A percentile compares a stretch with the other conserved stretches of the same genome.
Conservation (phyloP, 2,888 invertebrate genomes). For the Muscina levida region DNA sequence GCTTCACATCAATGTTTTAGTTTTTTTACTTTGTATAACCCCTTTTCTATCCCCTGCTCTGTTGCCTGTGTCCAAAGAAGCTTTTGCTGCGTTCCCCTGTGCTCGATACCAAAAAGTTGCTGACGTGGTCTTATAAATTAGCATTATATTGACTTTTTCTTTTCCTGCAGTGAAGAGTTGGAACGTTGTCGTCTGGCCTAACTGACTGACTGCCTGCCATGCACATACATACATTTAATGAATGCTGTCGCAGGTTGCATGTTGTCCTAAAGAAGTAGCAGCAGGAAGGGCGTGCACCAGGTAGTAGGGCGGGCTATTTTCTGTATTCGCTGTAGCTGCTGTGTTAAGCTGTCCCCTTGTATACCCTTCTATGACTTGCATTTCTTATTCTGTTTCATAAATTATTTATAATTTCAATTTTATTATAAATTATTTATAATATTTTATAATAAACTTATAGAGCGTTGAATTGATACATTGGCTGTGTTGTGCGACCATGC, state of each 20-base stretch:
- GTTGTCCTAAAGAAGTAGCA: too few species aligned
- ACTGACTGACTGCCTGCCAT: neutral
- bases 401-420: conserved; percentile 45
- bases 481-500: too few species aligned
- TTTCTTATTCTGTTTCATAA: conserved; percentile 36
- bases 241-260: neutral
- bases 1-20: neutral
- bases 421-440: conserved; percentile 57
- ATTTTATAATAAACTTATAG: conserved; percentile 42
- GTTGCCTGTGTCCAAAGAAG: too few species aligned
- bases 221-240: neutral
- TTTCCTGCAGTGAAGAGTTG: conserved; percentile 5
- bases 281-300: too few species aligned
- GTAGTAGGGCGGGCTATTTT: too few species aligned
- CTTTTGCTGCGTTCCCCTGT: too few species aligned
- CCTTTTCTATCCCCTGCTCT: too few species aligned
- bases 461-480: neutral
- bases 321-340: too few species aligned
- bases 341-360: too few species aligned
- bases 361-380: conserved; percentile 1
- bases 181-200: conserved; percentile 9
- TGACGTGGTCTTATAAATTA: conserved; percentile 64
- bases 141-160: conserved; percentile 50
- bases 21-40: neutral
- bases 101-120: conserved; percentile 35